Evolutionary conservation across 2,113 vertebrate genomes (phyloP).

Genomic region (Atrichornis clamosus): DNA sequence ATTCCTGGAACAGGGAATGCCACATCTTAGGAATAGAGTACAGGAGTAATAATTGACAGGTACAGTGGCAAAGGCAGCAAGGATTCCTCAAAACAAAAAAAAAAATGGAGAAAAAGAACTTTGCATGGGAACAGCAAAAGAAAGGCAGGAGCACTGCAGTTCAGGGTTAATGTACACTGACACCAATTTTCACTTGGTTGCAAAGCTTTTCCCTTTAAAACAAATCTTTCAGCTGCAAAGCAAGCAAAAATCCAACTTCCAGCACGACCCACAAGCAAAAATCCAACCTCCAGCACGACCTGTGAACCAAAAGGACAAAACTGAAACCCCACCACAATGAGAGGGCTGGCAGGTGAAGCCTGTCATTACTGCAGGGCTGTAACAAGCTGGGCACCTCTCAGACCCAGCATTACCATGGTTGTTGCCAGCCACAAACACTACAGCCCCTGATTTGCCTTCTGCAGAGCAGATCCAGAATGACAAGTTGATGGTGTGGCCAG

Average conservation of each 20-base stretch:
- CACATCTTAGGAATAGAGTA: not conserved
- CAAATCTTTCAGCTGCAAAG: not conserved
- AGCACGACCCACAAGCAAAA: not conserved
- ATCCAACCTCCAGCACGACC: not conserved
- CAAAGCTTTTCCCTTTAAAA: not conserved
- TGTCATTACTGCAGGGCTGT: conserved; percentile 27
- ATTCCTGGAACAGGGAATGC: not conserved
- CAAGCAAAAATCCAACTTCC: not conserved
- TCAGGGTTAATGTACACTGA: not conserved
- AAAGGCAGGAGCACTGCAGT: not conserved
- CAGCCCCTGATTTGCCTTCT: not conserved
- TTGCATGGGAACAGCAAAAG: not conserved
- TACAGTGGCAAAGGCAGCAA: not conserved
- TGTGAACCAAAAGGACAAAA: not conserved
- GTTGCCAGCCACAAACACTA: not conserved
- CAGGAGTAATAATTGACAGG: not conserved
- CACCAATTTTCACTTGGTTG: not conserved
- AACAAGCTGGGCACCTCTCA: not conserved
- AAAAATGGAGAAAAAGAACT: not conserved
- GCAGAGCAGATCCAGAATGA: not conserved
- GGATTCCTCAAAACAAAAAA: not conserved
- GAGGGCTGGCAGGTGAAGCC: not conserved
- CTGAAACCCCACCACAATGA: not conserved
- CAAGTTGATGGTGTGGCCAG: not conserved
- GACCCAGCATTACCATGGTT: not conserved